A percentile compares a stretch with the other conserved stretches of the same genome.
Evolutionary conservation across 64 coral and sea anemone species (phyloP).

Genomic region (Pocillopora damicornis): DNA sequence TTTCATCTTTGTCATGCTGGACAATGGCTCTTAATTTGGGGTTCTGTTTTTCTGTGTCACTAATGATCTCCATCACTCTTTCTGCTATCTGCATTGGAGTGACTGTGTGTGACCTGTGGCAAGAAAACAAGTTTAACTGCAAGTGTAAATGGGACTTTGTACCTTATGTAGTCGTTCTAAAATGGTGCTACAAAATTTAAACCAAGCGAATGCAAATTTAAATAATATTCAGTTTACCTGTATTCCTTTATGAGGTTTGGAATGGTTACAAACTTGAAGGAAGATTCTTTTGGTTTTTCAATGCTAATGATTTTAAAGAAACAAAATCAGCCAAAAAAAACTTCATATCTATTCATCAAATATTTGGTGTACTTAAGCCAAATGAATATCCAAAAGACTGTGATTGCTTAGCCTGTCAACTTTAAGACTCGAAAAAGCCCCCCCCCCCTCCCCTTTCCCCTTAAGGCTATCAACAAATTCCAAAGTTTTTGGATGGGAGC

Average conservation of each 20-base stretch:
- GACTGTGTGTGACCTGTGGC: slow-evolving; percentile 44
- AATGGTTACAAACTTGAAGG: slow-evolving; percentile 79
- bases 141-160: too few species aligned
- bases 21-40: slow-evolving; percentile 67
- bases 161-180: too few species aligned
- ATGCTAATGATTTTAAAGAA: background rate
- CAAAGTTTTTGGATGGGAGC: too few species aligned
- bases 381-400: background rate
- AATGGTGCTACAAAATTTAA: too few species aligned
- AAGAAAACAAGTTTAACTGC: background rate
- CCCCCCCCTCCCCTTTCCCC: too few species aligned
- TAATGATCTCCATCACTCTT: slow-evolving; percentile 68
- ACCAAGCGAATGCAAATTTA: too few species aligned
- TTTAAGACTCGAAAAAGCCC: too few species aligned
- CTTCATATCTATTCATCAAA: background rate
- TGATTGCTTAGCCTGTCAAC: background rate
- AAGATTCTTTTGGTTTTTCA: background rate
- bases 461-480: too few species aligned
- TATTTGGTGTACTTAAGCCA: background rate
- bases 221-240: slow-evolving; percentile 45
- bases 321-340: background rate
- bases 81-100: slow-evolving; percentile 80
- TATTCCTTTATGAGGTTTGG: slow-evolving; percentile 54
- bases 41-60: slow-evolving; percentile 49
- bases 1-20: slow-evolving; percentile 65